Evolutionary conservation across 1,140 invertebrate genomes (phyloP), one percentile per base, ranked within the genome.

Genomic region (Drosophila nigrodunni): DNA sequence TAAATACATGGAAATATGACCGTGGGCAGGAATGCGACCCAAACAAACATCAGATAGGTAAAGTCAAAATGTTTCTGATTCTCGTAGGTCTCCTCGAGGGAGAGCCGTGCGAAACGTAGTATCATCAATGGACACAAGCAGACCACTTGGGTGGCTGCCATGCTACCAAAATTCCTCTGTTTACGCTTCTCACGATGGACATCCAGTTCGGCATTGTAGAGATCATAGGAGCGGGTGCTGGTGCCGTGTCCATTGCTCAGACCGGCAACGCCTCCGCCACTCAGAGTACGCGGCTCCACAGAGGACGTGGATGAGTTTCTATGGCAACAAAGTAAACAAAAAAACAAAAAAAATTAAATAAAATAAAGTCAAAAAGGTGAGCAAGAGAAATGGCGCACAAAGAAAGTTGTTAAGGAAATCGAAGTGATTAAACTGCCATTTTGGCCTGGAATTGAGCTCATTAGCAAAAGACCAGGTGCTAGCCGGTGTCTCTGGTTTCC

Each of bases 71-170:
- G 94, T 18, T 93, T 94, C 15, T 93, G 94, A 81, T 96, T 96
- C 43, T 95, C 94, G 69, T 96, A 95, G 0, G 95, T 96, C 85
- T 96, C 96, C 43, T 94, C 92, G 9, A 96, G 90, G 34, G 95
- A 94, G 60, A 95, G 93, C 47, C 95, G 94, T 0, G 95, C 95
- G 11, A 96, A 91, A 77, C 95, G 93, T 2, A 96, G 92, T 37
- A 96, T 93, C 93, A 96, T 95, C 41, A 96, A 83, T 1, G 96
- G 96, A 77, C 95, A 95, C 62, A 96, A 91, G 73, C 94, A 95
- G 43, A 95, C 93, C 21, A 94, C 95, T 77, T 95, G 95, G 10
- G 94, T 82, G 8, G 94, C 94, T 3, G 95, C 94, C 93, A 96
- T 96, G 49, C 93, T 92, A 7, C 95, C 94, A 7, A 96, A 93